phyloP scores from a whole-genome alignment of 2,888 invertebrate species.

The Cistogaster globosa region DNA sequence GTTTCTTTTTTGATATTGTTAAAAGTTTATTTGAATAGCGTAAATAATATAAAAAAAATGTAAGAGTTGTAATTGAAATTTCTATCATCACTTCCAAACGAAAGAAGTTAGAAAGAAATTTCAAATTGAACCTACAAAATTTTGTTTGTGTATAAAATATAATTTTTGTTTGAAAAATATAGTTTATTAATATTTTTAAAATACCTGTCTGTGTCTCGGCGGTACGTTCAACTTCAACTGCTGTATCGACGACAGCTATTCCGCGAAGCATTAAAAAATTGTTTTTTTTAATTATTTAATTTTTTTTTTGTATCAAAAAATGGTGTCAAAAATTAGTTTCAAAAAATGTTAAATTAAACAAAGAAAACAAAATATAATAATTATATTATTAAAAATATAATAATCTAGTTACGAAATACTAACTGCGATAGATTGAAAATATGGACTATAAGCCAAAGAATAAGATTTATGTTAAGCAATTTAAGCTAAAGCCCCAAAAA shows the following conservation, averaged over 20 bases:
- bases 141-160: not conserved
- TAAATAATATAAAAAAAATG: too few species aligned
- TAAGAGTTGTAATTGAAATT: too few species aligned
- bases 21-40: too few species aligned
- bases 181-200: slow-evolving; percentile 23
- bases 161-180: not conserved
- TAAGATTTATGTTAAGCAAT: slow-evolving; percentile 24
- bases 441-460: slow-evolving; percentile 35
- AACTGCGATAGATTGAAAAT: slow-evolving; percentile 21
- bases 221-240: slow-evolving; percentile 77
- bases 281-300: slow-evolving; percentile 30
- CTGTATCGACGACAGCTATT: slow-evolving; percentile 77
- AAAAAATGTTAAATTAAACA: slow-evolving; percentile 31
- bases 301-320: slow-evolving; percentile 1
- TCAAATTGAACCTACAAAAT: not conserved
- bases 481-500: slow-evolving; percentile 7
- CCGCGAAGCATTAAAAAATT: slow-evolving; percentile 65
- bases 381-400: not conserved
- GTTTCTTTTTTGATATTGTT: too few species aligned
- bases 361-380: slow-evolving; percentile 6
- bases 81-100: too few species aligned
- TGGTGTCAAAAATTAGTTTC: slow-evolving; percentile 19
- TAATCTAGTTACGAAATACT: slow-evolving; percentile 10
- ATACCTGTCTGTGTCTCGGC: slow-evolving; percentile 80
- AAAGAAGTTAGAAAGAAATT: too few species aligned